Conservation (phyloP, 2,888 invertebrate species). For the Nipponacmea schrenckii region DNA sequence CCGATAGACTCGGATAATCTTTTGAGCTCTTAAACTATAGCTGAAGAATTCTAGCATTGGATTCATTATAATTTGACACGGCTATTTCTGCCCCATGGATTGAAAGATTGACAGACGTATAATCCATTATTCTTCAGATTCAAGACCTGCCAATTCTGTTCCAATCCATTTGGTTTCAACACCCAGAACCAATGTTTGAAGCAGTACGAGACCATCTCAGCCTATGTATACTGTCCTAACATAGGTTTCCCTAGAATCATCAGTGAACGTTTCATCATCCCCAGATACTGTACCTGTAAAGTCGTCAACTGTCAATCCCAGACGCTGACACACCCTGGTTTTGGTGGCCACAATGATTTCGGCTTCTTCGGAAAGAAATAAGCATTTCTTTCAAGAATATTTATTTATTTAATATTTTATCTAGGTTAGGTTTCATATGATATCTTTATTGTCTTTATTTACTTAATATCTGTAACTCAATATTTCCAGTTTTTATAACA, state of each 20-base stretch:
- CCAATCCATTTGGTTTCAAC: not conserved
- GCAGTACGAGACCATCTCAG: not conserved
- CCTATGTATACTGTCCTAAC: not conserved
- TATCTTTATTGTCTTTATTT: no score
- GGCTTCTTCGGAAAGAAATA: not conserved
- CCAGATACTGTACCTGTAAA: not conserved
- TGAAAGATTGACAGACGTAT: no score
- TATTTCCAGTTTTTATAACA: no score
- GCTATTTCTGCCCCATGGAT: no score
- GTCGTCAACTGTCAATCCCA: not conserved
- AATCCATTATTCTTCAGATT: not conserved
- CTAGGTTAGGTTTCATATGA: no score
- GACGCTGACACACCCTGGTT: not conserved
- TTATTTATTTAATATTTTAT: no score
- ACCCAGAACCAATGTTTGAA: constrained; percentile 1
- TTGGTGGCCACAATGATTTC: not conserved
- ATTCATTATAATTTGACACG: no score
- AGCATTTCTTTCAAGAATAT: not conserved
- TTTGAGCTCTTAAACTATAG: no score
- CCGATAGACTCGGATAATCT: no score
- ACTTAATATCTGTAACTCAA: no score
- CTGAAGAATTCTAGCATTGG: no score
- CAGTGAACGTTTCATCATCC: not conserved
- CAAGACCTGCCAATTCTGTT: not conserved
- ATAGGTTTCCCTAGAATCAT: not conserved